These are phyloP conservation scores for Pseudomyrmex flavicornis DNA, from an alignment of 1,140 invertebrate species.

Conservation along the genomic window DNA sequence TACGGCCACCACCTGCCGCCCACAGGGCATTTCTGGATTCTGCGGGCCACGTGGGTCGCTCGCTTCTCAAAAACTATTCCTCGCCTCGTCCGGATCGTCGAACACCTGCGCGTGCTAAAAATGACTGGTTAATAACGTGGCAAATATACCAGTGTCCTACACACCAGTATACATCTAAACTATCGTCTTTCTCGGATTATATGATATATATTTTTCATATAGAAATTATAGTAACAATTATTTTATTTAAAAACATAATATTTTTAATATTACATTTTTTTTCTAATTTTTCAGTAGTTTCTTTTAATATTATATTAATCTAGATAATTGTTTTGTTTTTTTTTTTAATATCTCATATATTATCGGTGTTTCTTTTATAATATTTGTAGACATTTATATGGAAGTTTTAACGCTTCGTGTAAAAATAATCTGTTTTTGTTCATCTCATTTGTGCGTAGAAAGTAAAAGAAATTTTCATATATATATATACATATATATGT, in stretches of 20 bases:
- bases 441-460: neutral
- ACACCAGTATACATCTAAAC: neutral
- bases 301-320: neutral
- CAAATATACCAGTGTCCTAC: slow-evolving; percentile 22
- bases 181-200: neutral
- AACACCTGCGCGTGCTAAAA: slow-evolving; percentile 68
- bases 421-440: neutral
- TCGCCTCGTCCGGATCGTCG: slow-evolving; percentile 3
- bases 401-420: neutral
- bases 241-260: neutral
- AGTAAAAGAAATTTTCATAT: neutral
- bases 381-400: neutral
- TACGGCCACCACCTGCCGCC: slow-evolving; percentile 77
- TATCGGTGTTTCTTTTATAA: neutral
- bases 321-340: too few species aligned
- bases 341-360: neutral
- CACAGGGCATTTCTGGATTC: slow-evolving; percentile 47
- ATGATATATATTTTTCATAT: too few species aligned
- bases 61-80: slow-evolving; percentile 65
- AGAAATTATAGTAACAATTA: neutral
- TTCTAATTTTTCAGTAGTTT: neutral
- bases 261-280: neutral
- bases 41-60: slow-evolving; percentile 61
- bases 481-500: neutral
- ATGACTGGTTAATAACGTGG: slow-evolving; percentile 51